A percentile compares a stretch with the other conserved stretches of the same genome.
These are phyloP conservation scores for Pontoporia blainvillei DNA, from an alignment of 2,113 vertebrate genomes.

Conservation along the genomic window DNA sequence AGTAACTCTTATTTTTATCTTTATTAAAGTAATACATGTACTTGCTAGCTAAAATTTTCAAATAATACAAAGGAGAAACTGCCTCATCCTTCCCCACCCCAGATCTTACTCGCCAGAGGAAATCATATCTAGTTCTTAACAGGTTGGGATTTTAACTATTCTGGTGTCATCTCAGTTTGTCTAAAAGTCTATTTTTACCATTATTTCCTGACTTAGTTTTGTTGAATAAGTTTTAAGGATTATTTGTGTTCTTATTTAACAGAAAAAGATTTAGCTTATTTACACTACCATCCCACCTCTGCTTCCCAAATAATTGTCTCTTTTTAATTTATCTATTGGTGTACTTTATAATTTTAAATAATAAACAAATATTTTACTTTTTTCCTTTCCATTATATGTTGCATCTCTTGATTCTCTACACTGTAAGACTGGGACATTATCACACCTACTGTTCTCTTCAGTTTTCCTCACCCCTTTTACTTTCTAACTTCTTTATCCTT, in stretches of 20 bases:
- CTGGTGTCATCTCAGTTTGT: neutral
- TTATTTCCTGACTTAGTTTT: neutral
- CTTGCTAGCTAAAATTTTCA: neutral
- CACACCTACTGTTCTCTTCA: neutral
- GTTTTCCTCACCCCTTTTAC: neutral
- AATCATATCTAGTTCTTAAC: neutral
- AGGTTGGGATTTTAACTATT: slow-evolving; percentile 11
- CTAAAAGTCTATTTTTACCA: neutral
- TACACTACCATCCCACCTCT: neutral
- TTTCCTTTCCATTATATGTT: neutral
- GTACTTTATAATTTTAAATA: neutral
- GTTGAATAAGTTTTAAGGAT: neutral
- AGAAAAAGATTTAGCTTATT: neutral
- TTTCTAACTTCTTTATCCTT: slow-evolving; percentile 6
- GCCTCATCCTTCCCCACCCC: neutral
- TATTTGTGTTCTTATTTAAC: neutral
- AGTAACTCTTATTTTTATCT: neutral
- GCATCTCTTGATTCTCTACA: neutral
- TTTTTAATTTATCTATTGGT: neutral
- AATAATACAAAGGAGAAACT: neutral
- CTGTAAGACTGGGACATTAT: neutral
- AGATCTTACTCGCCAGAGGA: neutral
- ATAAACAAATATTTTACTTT: neutral
- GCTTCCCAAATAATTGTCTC: slow-evolving; percentile 13
- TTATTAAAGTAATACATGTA: neutral